phyloP scores from a whole-genome alignment of 2,797 vertebrate species.

The Champsocephalus esox region DNA sequence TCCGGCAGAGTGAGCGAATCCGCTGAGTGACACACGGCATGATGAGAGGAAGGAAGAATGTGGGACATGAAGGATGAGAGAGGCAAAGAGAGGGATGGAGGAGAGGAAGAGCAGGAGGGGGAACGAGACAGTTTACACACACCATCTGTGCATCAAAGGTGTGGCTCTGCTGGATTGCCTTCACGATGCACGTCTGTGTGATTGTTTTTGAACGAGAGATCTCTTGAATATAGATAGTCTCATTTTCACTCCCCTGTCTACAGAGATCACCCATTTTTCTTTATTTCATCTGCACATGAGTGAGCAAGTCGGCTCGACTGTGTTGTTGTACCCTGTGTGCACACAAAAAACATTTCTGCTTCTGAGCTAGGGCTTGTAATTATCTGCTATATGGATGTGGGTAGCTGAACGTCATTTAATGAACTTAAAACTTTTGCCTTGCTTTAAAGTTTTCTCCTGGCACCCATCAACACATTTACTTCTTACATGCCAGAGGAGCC shows the following conservation, averaged over 20 bases:
- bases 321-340: conserved; percentile 28
- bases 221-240: conserved; percentile 76
- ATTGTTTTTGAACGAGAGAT: conserved; percentile 71
- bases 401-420: conserved; percentile 5
- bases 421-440: conserved; percentile 42
- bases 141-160: conserved; percentile 75
- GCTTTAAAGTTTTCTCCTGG: conserved; percentile 34
- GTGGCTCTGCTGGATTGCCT: conserved; percentile 51
- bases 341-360: conserved; percentile 19
- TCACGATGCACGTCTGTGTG: conserved; percentile 43
- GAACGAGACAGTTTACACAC: conserved; percentile 61
- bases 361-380: conserved; percentile 40
- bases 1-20: conserved; percentile 50
- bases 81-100: conserved; percentile 11
- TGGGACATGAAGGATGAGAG: conserved; percentile 55
- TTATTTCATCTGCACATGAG: conserved; percentile 60
- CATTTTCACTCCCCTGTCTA: conserved; percentile 56
- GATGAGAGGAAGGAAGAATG: conserved; percentile 61
- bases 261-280: conserved; percentile 29
- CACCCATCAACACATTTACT: conserved; percentile 30
- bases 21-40: conserved; percentile 55
- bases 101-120: conserved; percentile 44
- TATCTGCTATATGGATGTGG: conserved; percentile 23
- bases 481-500: conserved; percentile 32
- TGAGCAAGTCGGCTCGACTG: conserved; percentile 45